Conservation (phyloP, 2,888 invertebrate genomes). For the Trichogramma evanescens region DNA sequence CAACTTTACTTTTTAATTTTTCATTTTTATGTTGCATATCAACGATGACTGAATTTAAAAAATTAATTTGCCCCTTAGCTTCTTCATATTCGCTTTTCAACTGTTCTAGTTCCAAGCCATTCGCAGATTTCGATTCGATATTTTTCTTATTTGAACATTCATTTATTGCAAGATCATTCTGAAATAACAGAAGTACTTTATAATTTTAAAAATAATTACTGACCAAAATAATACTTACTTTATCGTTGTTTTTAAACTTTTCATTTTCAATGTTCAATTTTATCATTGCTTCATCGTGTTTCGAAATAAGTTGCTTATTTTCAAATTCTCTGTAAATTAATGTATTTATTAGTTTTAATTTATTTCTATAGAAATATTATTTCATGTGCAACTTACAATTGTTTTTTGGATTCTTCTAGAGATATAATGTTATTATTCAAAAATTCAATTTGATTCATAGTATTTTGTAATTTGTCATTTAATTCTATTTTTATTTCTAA, state of each 20-base stretch:
- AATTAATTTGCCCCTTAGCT: conserved; percentile 71
- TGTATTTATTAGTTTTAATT: not conserved
- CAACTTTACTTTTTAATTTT: conserved; percentile 69
- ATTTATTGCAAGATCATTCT: conserved; percentile 12
- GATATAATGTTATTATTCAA: conserved; percentile 28
- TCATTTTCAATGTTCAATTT: conserved; percentile 34
- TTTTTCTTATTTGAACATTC: conserved; percentile 16
- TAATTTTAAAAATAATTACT: conserved; percentile 1
- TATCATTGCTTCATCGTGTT: conserved; percentile 30
- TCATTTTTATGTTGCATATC: conserved; percentile 93
- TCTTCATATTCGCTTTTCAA: conserved; percentile 59
- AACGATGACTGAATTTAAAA: conserved; percentile 93
- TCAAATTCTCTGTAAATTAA: conserved; percentile 35
- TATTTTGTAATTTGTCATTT: conserved; percentile 29
- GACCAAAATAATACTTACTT: conserved; percentile 22
- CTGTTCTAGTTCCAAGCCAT: conserved; percentile 27
- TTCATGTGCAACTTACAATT: conserved; percentile 28
- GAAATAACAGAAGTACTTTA: conserved; percentile 2
- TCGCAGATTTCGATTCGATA: conserved; percentile 15
- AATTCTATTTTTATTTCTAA: conserved; percentile 36
- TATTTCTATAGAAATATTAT: not conserved
- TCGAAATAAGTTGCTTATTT: conserved; percentile 33
- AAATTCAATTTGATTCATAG: conserved; percentile 34
- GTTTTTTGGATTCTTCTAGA: conserved; percentile 32
- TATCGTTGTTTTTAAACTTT: conserved; percentile 37